Evolutionary conservation across 2,888 invertebrate genomes (phyloP), one percentile per base, ranked within the genome.

Genomic region (Morinoia aosen): DNA sequence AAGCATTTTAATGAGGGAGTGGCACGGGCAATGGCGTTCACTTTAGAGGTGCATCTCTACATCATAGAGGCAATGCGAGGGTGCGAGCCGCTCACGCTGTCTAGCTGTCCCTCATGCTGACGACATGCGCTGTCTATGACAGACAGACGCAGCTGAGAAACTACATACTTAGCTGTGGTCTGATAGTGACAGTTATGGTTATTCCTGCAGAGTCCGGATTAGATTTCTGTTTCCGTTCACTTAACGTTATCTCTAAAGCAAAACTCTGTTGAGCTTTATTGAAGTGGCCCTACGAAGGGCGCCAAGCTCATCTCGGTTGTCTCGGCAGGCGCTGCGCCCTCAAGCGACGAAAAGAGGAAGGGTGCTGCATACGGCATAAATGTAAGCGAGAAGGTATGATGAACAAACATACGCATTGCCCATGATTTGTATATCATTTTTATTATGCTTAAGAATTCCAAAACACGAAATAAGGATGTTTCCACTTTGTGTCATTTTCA

Each of bases 21-120:
- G 90, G 90, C 90, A 76, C 33, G 76, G 25, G 33, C 76, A 76
- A 76, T 76, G 8, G 76, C 76, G 76, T 76, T 76, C 76, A 76
- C 76, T 76, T 76, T 76, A 76, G 76, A 76, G 76, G 76, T 76
- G 76, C 76, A 76, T 76, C 76, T 76, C 76, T 76, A 76, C 76
- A 76, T 76, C 76, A 76, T 76, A 76, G 76, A 76, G 76, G 76
- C 76, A 76, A 16, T 61, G 12, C 61, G 61, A 61, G 61, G 61
- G 61, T 8, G 61, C 3, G 61, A 61, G 4, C 16, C 61, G 19
- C 61, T 61, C 61, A 61, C 61, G 61, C 61, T 8, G 61, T 61
- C 61, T 48, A 48, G 48, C 48, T 61, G 61, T 19, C 61, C 61
- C 19, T 61, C 61, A 61, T 19, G 76, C 19, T 76, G 76, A 76